Conservation (phyloP, 2,797 vertebrate genomes). For the Sebastes steindachneri region DNA sequence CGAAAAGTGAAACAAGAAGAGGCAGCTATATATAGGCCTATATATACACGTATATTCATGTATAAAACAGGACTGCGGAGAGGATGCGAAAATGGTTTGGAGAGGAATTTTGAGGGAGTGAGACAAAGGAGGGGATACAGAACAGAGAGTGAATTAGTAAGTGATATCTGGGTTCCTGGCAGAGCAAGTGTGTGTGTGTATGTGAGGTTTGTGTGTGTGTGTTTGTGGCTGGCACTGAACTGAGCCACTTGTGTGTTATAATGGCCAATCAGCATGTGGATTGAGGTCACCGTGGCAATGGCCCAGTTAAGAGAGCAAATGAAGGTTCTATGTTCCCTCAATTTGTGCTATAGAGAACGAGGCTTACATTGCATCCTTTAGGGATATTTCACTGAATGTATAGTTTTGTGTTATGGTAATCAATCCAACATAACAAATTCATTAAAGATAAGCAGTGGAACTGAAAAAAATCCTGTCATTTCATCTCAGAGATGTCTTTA, state of each 20-base stretch:
- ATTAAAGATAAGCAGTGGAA: neutral
- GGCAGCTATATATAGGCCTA: neutral
- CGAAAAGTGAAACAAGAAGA: neutral
- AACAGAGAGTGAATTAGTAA: slow-evolving; percentile 54
- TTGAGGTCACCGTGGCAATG: slow-evolving; percentile 68
- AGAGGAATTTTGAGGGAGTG: neutral
- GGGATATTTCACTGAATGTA: slow-evolving; percentile 11
- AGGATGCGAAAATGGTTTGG: neutral
- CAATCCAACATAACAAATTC: neutral
- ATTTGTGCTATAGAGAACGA: neutral
- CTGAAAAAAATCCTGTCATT: slow-evolving; percentile 25
- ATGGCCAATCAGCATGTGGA: slow-evolving; percentile 71
- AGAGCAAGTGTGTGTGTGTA: slow-evolving; percentile 26
- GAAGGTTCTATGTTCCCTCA: slow-evolving; percentile 46
- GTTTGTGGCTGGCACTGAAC: slow-evolving; percentile 59
- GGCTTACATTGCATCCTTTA: neutral
- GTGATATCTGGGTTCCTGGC: slow-evolving; percentile 52
- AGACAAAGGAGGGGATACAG: slow-evolving; percentile 17
- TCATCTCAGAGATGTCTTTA: slow-evolving; percentile 16
- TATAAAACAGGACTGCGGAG: neutral
- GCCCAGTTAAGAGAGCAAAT: slow-evolving; percentile 50
- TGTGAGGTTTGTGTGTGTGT: neutral
- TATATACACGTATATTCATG: neutral
- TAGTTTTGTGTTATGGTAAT: slow-evolving; percentile 22
- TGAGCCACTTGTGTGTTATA: slow-evolving; percentile 62